These are phyloP conservation scores for Heliocidaris erythrogramma DNA, from an alignment of 35 echinoderm and acorn worm genomes.

Conservation along the genomic window DNA sequence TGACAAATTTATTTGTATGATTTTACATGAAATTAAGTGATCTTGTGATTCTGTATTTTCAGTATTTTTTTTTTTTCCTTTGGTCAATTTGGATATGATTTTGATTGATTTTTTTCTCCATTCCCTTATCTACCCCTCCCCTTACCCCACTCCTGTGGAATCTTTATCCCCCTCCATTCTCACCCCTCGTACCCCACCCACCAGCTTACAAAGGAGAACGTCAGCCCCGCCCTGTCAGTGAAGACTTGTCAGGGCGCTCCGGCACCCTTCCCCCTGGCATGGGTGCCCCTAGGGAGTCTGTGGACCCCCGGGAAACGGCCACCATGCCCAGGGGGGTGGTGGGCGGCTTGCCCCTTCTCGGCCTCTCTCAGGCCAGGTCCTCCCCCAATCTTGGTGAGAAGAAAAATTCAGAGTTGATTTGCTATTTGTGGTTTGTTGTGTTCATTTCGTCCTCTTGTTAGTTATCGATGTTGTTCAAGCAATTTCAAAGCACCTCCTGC, in stretches of 20 bases:
- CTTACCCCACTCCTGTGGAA: neutral
- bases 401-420: neutral
- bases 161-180: neutral
- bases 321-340: constrained; percentile 50
- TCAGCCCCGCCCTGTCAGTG: constrained; percentile 60
- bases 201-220: constrained; percentile 60
- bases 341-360: constrained; percentile 29
- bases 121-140: neutral
- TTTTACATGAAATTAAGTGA: too few species aligned
- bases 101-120: neutral
- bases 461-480: neutral
- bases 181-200: neutral
- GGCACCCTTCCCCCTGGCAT: constrained; percentile 28
- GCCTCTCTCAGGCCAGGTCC: constrained; percentile 66
- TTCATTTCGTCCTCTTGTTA: neutral
- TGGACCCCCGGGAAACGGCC: constrained; percentile 45
- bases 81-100: neutral
- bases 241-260: constrained; percentile 54
- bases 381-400: constrained; percentile 89
- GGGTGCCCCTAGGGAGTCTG: constrained; percentile 19
- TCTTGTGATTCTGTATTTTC: neutral
- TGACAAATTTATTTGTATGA: too few species aligned
- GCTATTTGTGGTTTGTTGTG: neutral
- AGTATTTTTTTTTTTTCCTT: neutral
- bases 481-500: neutral